phyloP scores from a whole-genome alignment of 1,140 invertebrate genomes.

The Euwallacea similis region DNA sequence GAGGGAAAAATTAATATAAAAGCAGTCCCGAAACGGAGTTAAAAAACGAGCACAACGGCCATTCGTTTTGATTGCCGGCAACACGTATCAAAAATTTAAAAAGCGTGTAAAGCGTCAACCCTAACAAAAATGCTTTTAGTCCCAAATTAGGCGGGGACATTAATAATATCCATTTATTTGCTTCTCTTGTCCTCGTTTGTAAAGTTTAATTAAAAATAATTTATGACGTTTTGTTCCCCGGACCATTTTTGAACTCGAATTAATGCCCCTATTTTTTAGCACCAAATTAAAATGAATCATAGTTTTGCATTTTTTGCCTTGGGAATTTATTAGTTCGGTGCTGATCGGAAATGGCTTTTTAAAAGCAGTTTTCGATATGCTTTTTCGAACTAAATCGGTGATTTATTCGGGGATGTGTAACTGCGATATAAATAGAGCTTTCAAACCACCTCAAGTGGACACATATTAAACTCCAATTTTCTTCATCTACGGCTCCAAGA shows the following conservation, averaged over 20 bases:
- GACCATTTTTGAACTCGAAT: conserved; percentile 36
- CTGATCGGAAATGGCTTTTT: conserved; percentile 11
- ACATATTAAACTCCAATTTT: no score
- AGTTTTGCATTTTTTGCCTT: conserved; percentile 23
- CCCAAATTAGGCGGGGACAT: conserved; percentile 31
- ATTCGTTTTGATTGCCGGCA: conserved; percentile 35
- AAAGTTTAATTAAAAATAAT: conserved; percentile 41
- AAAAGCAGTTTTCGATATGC: conserved; percentile 20
- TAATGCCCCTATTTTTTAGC: conserved; percentile 39
- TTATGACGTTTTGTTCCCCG: conserved; percentile 38
- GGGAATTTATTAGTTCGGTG: conserved; percentile 22
- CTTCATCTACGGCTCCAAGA: no score
- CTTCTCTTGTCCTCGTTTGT: conserved; percentile 32
- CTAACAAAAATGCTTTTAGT: conserved; percentile 39
- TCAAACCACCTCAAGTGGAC: no score
- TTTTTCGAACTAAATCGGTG: no score
- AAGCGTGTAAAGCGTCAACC: conserved; percentile 33
- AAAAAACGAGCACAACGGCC: conserved; percentile 11
- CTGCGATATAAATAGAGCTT: no score
- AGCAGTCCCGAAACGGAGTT: conserved; percentile 4
- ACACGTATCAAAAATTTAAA: conserved; percentile 36
- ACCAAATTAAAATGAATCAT: conserved; percentile 41
- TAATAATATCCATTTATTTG: conserved; percentile 35
- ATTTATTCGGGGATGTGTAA: no score
- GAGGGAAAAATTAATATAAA: conserved; percentile 2